Percentiles rank a stretch among this genome's conserved stretches.
phyloP scores from a whole-genome alignment of 2,888 invertebrate genomes.

The Leucozona laternaria region DNA sequence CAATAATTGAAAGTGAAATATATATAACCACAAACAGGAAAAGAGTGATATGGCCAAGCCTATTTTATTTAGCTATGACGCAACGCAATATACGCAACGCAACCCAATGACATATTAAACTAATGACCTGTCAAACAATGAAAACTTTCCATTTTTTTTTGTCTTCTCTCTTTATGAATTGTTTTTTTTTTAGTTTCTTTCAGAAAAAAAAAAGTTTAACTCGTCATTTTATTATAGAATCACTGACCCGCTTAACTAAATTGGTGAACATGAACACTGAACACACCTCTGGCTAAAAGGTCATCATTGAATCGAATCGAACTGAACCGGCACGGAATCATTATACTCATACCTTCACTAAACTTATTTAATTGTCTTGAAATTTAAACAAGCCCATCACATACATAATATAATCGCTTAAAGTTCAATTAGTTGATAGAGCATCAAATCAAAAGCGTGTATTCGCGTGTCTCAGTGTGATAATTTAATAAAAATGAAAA shows the following conservation, averaged over 20 bases:
- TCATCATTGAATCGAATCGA: slow-evolving; percentile 18
- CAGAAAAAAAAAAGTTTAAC: background rate
- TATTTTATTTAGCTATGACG: slow-evolving; percentile 19
- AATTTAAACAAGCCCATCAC: slow-evolving; percentile 50
- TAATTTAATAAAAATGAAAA: slow-evolving; percentile 69
- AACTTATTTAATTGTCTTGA: slow-evolving; percentile 49
- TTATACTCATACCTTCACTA: slow-evolving; percentile 7
- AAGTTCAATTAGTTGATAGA: slow-evolving; percentile 73
- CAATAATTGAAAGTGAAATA: slow-evolving; percentile 39
- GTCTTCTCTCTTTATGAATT: background rate
- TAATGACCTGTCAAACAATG: slow-evolving; percentile 55
- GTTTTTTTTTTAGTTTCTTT: background rate
- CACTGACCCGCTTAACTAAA: slow-evolving; percentile 71
- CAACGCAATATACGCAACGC: slow-evolving; percentile 14
- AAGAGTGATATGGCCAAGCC: slow-evolving; percentile 21
- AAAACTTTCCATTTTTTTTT: slow-evolving; percentile 44
- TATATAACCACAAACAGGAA: background rate
- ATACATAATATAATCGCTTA: slow-evolving; percentile 56
- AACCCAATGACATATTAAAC: slow-evolving; percentile 37
- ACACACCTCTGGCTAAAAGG: slow-evolving; percentile 61
- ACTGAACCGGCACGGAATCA: too few species aligned
- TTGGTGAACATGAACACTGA: slow-evolving; percentile 23
- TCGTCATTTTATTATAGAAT: slow-evolving; percentile 32
- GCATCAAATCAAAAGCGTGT: slow-evolving; percentile 58
- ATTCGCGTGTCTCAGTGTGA: slow-evolving; percentile 63